Evolutionary conservation across 2,888 invertebrate species (phyloP).

Genomic region (Cheilosia scutellata): DNA sequence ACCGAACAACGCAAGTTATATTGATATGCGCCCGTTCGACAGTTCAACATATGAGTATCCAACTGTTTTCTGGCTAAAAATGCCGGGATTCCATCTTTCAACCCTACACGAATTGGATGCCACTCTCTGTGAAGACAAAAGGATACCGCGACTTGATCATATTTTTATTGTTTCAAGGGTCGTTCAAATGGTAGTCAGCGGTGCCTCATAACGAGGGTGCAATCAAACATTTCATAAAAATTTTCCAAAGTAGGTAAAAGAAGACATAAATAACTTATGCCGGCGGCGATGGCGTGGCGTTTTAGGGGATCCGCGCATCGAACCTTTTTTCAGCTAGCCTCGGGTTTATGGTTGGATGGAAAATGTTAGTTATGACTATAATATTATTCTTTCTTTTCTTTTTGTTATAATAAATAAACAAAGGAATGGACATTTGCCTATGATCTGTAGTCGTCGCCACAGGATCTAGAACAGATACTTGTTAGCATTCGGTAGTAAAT

Average conservation of each 20-base stretch:
- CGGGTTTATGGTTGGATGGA: slow-evolving; percentile 37
- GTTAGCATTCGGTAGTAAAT: slow-evolving; percentile 74
- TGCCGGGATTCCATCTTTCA: slow-evolving; percentile 71
- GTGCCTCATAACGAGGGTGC: slow-evolving; percentile 73
- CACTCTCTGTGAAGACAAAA: slow-evolving; percentile 69
- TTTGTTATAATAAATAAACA: slow-evolving; percentile 60
- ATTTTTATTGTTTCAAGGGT: slow-evolving; percentile 72
- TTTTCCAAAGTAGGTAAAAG: slow-evolving; percentile 67
- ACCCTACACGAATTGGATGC: slow-evolving; percentile 65
- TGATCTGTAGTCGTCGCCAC: slow-evolving; percentile 57
- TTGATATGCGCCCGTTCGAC: slow-evolving; percentile 48
- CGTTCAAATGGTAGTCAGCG: slow-evolving; percentile 55
- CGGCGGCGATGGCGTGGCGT: slow-evolving; percentile 61
- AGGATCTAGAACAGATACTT: slow-evolving; percentile 65
- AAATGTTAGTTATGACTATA: slow-evolving; percentile 30
- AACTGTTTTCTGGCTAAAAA: slow-evolving; percentile 74
- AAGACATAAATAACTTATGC: slow-evolving; percentile 70
- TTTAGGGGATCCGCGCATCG: slow-evolving; percentile 49
- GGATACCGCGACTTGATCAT: slow-evolving; percentile 72
- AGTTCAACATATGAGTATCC: slow-evolving; percentile 69
- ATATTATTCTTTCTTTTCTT: slow-evolving; percentile 12
- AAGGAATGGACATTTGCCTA: slow-evolving; percentile 52
- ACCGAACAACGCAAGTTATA: slow-evolving; percentile 53
- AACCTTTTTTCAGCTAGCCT: slow-evolving; percentile 58
- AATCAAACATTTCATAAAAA: slow-evolving; percentile 75